Evolutionary conservation across 2,888 invertebrate genomes (phyloP).

Genomic region (Patella depressa): DNA sequence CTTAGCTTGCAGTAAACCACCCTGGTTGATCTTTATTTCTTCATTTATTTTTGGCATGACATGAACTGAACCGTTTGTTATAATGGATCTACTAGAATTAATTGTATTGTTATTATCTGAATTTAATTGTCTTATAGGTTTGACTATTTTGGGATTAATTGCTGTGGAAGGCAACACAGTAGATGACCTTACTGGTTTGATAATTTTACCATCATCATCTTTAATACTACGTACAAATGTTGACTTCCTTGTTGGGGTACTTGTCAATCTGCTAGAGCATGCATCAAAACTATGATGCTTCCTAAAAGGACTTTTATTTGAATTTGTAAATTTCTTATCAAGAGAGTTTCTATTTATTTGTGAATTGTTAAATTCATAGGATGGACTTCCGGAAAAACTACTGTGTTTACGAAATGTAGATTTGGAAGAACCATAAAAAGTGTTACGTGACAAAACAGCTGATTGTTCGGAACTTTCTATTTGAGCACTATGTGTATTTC

Average conservation of each 20-base stretch:
- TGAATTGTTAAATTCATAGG: not conserved
- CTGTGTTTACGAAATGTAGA: constrained; percentile 35
- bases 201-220: not conserved
- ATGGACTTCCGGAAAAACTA: constrained; percentile 26
- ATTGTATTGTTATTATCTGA: not conserved
- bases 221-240: not conserved
- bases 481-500: not conserved
- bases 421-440: not conserved
- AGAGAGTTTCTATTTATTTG: not conserved
- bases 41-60: not conserved
- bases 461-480: too few species aligned
- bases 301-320: constrained; percentile 27
- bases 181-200: too few species aligned
- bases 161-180: not conserved
- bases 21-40: not conserved
- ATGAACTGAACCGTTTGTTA: not conserved
- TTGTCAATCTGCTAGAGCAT: not conserved
- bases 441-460: not conserved
- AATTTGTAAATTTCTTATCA: not conserved
- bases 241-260: not conserved
- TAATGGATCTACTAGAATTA: not conserved
- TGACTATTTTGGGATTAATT: not conserved
- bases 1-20: too few species aligned
- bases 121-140: not conserved
- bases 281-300: constrained; percentile 41